Evolutionary conservation across 2,888 invertebrate genomes (phyloP).

Genomic region (Embidobia sp.): DNA sequence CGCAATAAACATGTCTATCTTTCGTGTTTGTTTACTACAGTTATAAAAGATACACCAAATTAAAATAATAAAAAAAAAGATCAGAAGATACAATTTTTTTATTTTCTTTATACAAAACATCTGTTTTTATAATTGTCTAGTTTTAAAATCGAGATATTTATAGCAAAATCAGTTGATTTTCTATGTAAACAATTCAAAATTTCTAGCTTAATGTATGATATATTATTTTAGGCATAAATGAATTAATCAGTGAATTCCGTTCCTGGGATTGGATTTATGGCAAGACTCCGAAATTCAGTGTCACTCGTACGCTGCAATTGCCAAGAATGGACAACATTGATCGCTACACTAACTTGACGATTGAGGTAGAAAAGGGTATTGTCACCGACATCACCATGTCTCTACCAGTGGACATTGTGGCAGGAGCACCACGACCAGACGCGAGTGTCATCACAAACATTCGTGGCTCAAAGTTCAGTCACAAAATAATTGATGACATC

Average conservation of each 20-base stretch:
- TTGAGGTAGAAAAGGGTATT: constrained; percentile 86
- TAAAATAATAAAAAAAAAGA: too few species aligned
- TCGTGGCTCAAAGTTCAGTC: constrained; percentile 86
- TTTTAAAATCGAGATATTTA: too few species aligned
- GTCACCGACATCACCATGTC: constrained; percentile 86
- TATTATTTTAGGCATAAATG: constrained; percentile 86
- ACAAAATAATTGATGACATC: constrained; percentile 84
- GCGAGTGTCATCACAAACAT: constrained; percentile 86
- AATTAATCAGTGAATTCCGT: constrained; percentile 86
- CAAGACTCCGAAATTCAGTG: constrained; percentile 91
- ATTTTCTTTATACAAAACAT: too few species aligned
- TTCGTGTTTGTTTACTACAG: too few species aligned
- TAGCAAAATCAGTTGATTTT: too few species aligned
- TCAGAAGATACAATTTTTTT: too few species aligned
- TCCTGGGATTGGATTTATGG: constrained; percentile 96
- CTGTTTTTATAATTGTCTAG: too few species aligned
- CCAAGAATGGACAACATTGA: constrained; percentile 77
- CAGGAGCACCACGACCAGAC: constrained; percentile 85
- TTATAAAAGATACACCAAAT: too few species aligned
- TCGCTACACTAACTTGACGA: constrained; percentile 83
- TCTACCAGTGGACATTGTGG: constrained; percentile 85
- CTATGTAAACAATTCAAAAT: too few species aligned
- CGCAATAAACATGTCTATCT: too few species aligned
- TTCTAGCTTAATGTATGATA: too few species aligned
- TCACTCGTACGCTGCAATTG: constrained; percentile 86